Percentiles rank a stretch among this genome's conserved stretches.
Evolutionary conservation across 2,113 vertebrate genomes (phyloP).

Genomic region (Pyxicephalus adspersus): DNA sequence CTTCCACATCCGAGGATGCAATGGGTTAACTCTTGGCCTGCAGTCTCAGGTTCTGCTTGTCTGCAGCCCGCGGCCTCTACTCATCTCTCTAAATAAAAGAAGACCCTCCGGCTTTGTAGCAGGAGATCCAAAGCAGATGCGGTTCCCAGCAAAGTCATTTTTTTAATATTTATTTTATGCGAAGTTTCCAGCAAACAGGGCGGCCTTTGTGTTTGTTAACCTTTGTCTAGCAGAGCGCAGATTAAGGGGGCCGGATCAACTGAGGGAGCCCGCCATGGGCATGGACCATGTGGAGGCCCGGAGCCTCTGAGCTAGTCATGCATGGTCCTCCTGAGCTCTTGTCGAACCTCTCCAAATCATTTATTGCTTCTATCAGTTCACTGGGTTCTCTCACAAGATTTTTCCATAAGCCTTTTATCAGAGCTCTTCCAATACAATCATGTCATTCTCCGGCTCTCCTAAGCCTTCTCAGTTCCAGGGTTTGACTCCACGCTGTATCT

Average conservation of each 20-base stretch:
- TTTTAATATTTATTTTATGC: conserved; percentile 51
- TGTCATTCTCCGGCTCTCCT: conserved; percentile 33
- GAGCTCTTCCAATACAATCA: conserved; percentile 52
- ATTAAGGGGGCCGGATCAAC: conserved; percentile 14
- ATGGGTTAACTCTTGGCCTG: neutral
- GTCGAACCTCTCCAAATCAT: conserved; percentile 50
- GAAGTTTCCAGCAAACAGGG: conserved; percentile 20
- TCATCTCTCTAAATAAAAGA: neutral
- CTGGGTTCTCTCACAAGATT: conserved; percentile 47
- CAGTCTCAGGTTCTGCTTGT: neutral
- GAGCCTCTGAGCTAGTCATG: conserved; percentile 6
- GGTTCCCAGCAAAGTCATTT: conserved; percentile 26
- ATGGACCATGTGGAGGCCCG: conserved; percentile 8
- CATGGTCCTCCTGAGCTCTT: conserved; percentile 14
- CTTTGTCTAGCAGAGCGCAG: conserved; percentile 33
- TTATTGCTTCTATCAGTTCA: conserved; percentile 52
- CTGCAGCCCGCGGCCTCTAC: neutral
- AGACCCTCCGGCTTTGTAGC: conserved; percentile 18
- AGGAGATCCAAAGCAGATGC: conserved; percentile 46
- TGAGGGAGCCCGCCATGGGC: neutral
- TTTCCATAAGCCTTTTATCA: conserved; percentile 53
- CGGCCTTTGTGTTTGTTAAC: conserved; percentile 24
- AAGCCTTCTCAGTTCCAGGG: conserved; percentile 51
- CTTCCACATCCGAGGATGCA: no score
- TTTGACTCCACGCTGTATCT: conserved; percentile 49